phyloP scores from a whole-genome alignment of 1,140 invertebrate genomes.

The Saccostrea echinata region DNA sequence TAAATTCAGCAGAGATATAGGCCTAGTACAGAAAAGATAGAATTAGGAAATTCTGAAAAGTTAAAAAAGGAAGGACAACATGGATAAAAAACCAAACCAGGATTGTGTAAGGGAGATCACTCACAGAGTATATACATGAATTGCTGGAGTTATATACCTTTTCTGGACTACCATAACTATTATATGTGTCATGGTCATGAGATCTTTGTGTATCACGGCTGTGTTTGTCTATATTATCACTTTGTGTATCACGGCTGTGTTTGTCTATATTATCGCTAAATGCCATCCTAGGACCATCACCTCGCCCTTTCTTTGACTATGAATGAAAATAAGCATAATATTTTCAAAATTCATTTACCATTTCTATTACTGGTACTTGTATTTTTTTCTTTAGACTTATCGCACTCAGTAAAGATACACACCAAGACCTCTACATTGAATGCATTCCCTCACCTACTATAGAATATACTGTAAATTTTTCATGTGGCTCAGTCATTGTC shows the following conservation, averaged over 20 bases:
- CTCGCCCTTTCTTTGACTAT: conserved; percentile 29
- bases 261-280: conserved; percentile 30
- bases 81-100: not conserved
- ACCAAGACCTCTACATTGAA: not conserved
- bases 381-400: not conserved
- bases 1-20: no score
- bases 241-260: not conserved
- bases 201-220: not conserved
- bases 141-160: conserved; percentile 1
- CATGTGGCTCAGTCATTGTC: not conserved
- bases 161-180: conserved; percentile 12
- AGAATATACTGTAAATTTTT: not conserved
- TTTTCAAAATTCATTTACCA: not conserved
- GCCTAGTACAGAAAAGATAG: not conserved
- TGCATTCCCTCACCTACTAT: not conserved
- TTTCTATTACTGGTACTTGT: not conserved
- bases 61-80: not conserved
- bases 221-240: not conserved
- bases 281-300: conserved; percentile 42
- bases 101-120: conserved; percentile 8
- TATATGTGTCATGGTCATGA: not conserved
- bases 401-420: not conserved
- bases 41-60: not conserved
- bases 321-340: conserved; percentile 1
- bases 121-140: not conserved